Conservation (phyloP, 2,797 vertebrate species). For the Chromobotia macracanthus region DNA sequence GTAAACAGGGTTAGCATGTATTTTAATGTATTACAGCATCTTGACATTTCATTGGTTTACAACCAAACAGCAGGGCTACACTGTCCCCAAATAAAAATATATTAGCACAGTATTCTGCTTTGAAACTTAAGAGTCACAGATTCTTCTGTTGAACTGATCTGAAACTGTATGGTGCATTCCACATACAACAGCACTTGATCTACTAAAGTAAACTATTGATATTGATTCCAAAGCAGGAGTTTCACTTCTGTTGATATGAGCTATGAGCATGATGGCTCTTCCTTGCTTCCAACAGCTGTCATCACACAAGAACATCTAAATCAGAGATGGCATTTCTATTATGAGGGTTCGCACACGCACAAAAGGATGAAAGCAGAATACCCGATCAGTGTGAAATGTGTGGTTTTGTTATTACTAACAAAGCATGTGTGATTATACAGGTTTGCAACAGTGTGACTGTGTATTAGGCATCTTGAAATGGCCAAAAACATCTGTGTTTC, state of each 20-base stretch:
- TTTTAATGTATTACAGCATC: neutral
- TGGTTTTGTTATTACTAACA: slow-evolving; percentile 57
- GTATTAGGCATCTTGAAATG: slow-evolving; percentile 4
- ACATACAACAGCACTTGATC: slow-evolving; percentile 4
- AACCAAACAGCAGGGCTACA: neutral
- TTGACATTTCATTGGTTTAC: neutral
- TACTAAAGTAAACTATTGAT: slow-evolving; percentile 19
- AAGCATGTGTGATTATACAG: slow-evolving; percentile 67
- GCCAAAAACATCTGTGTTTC: neutral
- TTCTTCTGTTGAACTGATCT: neutral
- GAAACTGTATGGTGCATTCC: neutral
- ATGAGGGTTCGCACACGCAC: slow-evolving; percentile 28
- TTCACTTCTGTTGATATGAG: slow-evolving; percentile 20
- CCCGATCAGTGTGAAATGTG: slow-evolving; percentile 52
- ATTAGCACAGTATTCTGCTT: neutral
- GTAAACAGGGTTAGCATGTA: neutral
- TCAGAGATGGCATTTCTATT: slow-evolving; percentile 56
- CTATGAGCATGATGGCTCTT: slow-evolving; percentile 10
- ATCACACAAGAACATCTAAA: slow-evolving; percentile 37
- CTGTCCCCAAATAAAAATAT: neutral
- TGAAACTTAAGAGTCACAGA: neutral
- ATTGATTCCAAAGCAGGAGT: slow-evolving; percentile 29
- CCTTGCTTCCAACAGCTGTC: slow-evolving; percentile 37
- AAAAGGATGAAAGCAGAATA: slow-evolving; percentile 42
- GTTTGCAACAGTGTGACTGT: slow-evolving; percentile 48